Conservation (phyloP, 2,113 vertebrate species). For the Rhinolophus sinicus region DNA sequence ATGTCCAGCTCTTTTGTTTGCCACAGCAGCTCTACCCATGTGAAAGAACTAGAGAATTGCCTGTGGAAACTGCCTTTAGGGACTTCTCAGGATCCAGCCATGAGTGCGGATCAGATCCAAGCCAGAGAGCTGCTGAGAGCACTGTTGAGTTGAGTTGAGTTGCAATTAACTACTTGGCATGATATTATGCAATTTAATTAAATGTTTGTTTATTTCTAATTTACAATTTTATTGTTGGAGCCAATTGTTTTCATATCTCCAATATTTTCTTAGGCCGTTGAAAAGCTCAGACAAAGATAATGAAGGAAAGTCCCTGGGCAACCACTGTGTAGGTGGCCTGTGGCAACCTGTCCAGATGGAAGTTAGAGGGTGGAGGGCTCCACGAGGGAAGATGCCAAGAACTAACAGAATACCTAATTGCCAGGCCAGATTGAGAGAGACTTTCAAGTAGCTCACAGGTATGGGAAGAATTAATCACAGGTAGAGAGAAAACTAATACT, state of each 20-base stretch:
- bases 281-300: neutral
- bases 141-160: neutral
- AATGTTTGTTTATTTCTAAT: conserved; percentile 4
- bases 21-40: neutral
- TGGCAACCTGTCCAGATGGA: neutral
- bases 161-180: neutral
- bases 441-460: neutral
- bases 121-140: neutral
- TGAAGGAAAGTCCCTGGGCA: neutral
- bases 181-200: neutral
- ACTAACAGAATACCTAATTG: neutral
- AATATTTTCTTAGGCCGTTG: neutral
- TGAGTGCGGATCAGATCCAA: neutral
- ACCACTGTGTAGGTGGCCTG: neutral
- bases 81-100: neutral
- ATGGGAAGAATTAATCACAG: neutral
- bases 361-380: neutral
- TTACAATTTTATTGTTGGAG: conserved; percentile 25
- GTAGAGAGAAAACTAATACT: neutral
- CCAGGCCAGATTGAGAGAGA: neutral
- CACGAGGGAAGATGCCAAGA: neutral
- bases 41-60: neutral
- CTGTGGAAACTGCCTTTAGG: neutral
- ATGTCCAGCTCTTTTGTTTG: neutral
- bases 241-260: neutral